phyloP scores from a whole-genome alignment of 2,113 vertebrate genomes.

The Podilymbus podiceps region DNA sequence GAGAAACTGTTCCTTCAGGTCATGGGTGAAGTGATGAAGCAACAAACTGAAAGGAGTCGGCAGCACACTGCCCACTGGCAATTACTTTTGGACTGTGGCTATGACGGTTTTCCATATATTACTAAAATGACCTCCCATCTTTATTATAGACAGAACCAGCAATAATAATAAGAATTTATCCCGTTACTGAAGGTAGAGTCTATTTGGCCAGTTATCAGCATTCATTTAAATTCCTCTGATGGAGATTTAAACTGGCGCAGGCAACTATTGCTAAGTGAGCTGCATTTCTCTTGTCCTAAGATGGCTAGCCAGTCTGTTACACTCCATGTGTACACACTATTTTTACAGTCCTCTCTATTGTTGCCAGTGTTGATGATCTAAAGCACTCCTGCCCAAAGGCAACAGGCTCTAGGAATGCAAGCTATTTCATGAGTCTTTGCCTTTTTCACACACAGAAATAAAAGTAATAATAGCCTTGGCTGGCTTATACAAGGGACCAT shows the following conservation, averaged over 20 bases:
- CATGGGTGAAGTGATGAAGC: constrained; percentile 17
- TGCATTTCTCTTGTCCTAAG: constrained; percentile 30
- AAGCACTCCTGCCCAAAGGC: constrained; percentile 1
- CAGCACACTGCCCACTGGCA: background rate
- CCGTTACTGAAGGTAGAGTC: background rate
- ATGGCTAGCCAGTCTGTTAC: background rate
- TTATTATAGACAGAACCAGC: background rate
- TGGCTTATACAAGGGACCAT: background rate
- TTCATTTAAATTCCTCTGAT: constrained; percentile 17
- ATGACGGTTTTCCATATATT: constrained; percentile 10
- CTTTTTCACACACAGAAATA: constrained; percentile 23
- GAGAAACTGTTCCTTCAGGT: constrained; percentile 22
- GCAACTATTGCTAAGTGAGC: background rate
- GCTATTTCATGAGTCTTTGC: constrained; percentile 12
- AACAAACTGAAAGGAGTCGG: background rate
- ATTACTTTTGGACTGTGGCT: background rate
- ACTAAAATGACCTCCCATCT: background rate
- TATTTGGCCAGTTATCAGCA: background rate
- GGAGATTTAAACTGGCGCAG: constrained; percentile 5
- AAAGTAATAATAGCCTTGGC: constrained; percentile 14
- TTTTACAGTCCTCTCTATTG: constrained; percentile 2
- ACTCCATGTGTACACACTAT: background rate
- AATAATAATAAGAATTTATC: constrained; percentile 3
- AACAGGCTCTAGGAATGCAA: constrained; percentile 6
- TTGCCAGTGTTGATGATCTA: background rate